Evolutionary conservation across 2,888 invertebrate genomes (phyloP), one percentile per base, ranked within the genome.

Genomic region (Lepidocyrtinus sp.): DNA sequence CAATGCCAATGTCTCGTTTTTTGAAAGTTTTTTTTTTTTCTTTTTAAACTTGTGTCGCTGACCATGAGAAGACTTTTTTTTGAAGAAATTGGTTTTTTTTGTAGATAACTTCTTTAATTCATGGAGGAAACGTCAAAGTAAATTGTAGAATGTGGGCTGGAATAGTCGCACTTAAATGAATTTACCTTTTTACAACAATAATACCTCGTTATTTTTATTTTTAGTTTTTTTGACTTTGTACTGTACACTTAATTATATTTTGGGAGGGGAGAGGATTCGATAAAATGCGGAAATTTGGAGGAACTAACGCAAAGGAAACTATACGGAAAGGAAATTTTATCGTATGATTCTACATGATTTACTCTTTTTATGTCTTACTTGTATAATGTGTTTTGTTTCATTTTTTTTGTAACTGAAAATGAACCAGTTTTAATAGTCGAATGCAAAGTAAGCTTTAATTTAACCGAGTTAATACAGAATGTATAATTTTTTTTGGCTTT

Each of bases 391-490:
- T 22, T 67, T 63, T 61, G 67, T 22, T 27, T 61, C 17, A 62
- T 63, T 72, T 24, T n/a, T 73, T 78, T 73, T 78, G 68, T 78
- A 73, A 69, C 27, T 80, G 74, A 80, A 55, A 73, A 73, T 79
- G 78, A 64, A 75, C 75, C 70, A 75, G 71, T 80, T 80, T 70
- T 80, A 55, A 55, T 55, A 80, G 80, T 80, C 80, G 80, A 80
- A 80, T 80, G 80, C 80, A 80, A 80, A 75, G 71, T 80, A 80
- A 80, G 80, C 80, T 80, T 80, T 80, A 80, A 80, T 75, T 70
- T 80, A 80, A 80, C 70, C 75, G 62, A 71, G 65, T 80, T 80
- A 80, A 80, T 80, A 74, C 74, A 70, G 59, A 55, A 62, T 63
- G 5, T 75, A 67, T 75, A 68, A 67, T 73, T 68, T 73, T 74